A percentile compares a stretch with the other conserved stretches of the same genome.
These are phyloP conservation scores for Protophormia terraenovae DNA, from an alignment of 2,888 invertebrate genomes.

Conservation along the genomic window DNA sequence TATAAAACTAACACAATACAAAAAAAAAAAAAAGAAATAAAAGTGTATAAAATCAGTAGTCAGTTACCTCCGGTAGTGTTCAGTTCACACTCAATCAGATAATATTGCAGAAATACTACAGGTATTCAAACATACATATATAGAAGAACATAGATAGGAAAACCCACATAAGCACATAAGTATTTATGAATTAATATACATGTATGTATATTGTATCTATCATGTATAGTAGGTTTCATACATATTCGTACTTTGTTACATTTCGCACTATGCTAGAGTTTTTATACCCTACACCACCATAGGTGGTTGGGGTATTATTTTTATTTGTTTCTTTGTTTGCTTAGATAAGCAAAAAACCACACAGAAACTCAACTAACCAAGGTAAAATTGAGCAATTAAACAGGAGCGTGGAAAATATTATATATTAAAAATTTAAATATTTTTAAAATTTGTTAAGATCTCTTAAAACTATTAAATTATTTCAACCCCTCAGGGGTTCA, in stretches of 20 bases:
- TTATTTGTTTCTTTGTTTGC: constrained; percentile 43
- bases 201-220: constrained; percentile 22
- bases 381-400: constrained; percentile 44
- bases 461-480: no score
- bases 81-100: constrained; percentile 82
- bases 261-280: constrained; percentile 13
- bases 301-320: no score
- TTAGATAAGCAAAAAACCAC: constrained; percentile 63
- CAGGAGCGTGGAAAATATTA: constrained; percentile 52
- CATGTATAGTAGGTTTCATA: neutral
- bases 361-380: constrained; percentile 29
- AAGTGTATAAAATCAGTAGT: constrained; percentile 69
- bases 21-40: neutral
- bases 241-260: constrained; percentile 12
- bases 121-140: no score
- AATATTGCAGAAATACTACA: constrained; percentile 72
- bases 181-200: neutral
- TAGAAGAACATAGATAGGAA: no score
- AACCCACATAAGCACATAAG: neutral
- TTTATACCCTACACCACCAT: no score
- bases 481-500: no score
- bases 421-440: neutral
- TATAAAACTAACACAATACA: constrained; percentile 16
- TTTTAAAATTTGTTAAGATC: no score
- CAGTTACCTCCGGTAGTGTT: constrained; percentile 70